These are phyloP conservation scores for Hirundichthys speculiger DNA, from an alignment of 2,113 vertebrate species.

Conservation along the genomic window DNA sequence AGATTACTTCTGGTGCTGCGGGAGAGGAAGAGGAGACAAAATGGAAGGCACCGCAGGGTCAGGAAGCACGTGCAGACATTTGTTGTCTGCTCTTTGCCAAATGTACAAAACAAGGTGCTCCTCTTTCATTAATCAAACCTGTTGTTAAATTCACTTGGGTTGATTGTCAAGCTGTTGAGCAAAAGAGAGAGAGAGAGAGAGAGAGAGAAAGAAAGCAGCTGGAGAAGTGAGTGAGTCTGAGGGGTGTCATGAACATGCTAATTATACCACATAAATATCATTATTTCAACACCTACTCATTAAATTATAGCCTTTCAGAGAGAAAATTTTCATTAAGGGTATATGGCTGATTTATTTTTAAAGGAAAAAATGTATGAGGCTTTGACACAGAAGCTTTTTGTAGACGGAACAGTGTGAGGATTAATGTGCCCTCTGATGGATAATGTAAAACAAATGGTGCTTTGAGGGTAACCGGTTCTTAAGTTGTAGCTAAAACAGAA, in stretches of 20 bases:
- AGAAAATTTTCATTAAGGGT: constrained; percentile 11
- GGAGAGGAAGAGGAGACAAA: constrained; percentile 50
- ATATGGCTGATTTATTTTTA: constrained; percentile 25
- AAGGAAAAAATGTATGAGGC: constrained; percentile 6
- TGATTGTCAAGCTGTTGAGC: constrained; percentile 25
- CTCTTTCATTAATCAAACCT: constrained; percentile 66
- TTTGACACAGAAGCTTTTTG: constrained; percentile 15
- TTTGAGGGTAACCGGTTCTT: constrained; percentile 9
- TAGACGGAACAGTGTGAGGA: constrained; percentile 28
- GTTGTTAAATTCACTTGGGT: constrained; percentile 57
- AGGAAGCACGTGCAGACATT: constrained; percentile 24
- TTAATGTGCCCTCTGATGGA: constrained; percentile 45
- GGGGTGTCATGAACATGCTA: constrained; percentile 42
- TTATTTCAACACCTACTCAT: constrained; percentile 70
- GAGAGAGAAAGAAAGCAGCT: constrained; percentile 19
- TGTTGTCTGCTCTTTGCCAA: constrained; percentile 41
- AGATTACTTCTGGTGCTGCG: constrained; percentile 47
- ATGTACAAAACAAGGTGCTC: constrained; percentile 54
- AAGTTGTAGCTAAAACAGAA: constrained; percentile 41
- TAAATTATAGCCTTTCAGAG: constrained; percentile 45
- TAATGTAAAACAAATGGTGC: constrained; percentile 29
- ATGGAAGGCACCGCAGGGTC: constrained; percentile 27
- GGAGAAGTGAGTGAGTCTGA: constrained; percentile 56
- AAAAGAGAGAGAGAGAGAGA: neutral
- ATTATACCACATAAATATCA: constrained; percentile 62